phyloP scores from a whole-genome alignment of 1,140 invertebrate species.

The Aphaenogaster ashmeadi region DNA sequence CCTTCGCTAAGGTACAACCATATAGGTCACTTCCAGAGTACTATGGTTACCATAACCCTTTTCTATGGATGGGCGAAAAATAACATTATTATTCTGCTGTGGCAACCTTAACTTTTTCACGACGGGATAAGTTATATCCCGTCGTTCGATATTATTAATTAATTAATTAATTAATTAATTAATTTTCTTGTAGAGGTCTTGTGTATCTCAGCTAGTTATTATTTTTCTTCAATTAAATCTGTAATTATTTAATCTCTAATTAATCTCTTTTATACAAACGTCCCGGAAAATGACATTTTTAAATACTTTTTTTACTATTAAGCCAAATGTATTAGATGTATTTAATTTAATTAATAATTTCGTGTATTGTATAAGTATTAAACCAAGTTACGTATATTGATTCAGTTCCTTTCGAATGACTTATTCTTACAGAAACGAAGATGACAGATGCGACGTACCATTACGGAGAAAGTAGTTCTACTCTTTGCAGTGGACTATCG shows the following conservation, averaged over 20 bases:
- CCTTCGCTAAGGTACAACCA: too few species aligned
- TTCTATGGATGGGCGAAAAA: too few species aligned
- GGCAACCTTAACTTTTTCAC: too few species aligned
- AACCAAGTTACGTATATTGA: background rate
- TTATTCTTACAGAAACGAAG: background rate
- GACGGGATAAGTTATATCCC: background rate
- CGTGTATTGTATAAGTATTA: background rate
- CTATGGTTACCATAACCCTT: too few species aligned
- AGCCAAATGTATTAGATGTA: background rate
- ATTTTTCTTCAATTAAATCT: background rate
- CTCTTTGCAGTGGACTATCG: background rate
- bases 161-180: background rate
- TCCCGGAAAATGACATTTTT: background rate
- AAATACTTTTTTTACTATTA: background rate
- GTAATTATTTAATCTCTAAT: background rate
- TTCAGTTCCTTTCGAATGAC: background rate
- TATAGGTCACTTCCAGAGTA: too few species aligned
- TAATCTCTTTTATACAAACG: background rate
- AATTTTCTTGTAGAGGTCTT: background rate
- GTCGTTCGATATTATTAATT: background rate
- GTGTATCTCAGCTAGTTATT: background rate
- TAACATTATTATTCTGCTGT: too few species aligned
- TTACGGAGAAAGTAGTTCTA: slow-evolving; percentile 3
- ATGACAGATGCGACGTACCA: background rate
- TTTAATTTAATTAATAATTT: background rate